These are phyloP conservation scores for Antedon mediterranea DNA, from an alignment of 53 echinoderm and acorn worm species.

Conservation along the genomic window DNA sequence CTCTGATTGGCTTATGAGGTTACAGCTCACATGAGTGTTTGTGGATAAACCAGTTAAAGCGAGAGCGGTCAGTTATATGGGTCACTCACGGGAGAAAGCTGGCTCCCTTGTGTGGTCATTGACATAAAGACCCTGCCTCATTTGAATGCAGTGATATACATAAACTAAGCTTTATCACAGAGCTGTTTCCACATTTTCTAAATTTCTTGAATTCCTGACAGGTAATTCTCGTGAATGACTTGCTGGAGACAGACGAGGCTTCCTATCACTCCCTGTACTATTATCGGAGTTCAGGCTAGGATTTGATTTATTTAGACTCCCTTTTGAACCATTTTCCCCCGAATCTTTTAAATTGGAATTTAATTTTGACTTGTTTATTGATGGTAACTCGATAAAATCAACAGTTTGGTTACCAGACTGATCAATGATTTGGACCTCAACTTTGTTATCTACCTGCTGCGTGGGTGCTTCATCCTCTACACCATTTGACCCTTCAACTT, in stretches of 20 bases:
- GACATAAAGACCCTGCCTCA: no score
- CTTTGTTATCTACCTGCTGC: neutral
- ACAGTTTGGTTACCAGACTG: neutral
- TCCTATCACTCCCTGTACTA: neutral
- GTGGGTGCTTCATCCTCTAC: neutral
- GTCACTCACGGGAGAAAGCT: no score
- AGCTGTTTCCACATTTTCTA: neutral
- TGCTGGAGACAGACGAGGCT: neutral
- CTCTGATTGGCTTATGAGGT: no score
- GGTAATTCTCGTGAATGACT: neutral
- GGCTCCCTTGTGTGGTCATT: no score
- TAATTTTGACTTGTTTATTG: neutral
- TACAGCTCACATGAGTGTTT: no score
- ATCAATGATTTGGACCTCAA: neutral
- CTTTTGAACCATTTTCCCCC: neutral
- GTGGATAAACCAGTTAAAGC: no score
- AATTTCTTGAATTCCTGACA: neutral
- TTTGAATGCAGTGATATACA: no score
- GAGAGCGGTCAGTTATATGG: no score
- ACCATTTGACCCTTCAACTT: neutral
- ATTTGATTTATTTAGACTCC: neutral
- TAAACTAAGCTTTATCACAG: neutral
- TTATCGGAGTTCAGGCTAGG: neutral
- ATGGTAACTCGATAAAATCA: neutral
- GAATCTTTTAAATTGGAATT: neutral